Evolutionary conservation across 2,113 vertebrate species (phyloP).

Genomic region (Chloropsis cyanopogon): DNA sequence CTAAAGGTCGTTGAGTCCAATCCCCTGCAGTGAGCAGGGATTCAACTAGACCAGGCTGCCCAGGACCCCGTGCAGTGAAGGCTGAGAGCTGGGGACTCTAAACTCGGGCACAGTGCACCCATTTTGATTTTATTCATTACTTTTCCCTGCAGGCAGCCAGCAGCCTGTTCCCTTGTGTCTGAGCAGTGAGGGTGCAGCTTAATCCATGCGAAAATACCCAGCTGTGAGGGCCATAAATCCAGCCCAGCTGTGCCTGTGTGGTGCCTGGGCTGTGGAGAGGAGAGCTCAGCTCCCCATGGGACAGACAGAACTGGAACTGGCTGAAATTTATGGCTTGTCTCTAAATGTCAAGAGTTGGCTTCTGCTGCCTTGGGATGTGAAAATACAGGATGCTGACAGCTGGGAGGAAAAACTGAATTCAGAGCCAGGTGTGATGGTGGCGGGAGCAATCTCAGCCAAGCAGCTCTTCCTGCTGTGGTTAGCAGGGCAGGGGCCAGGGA

Average conservation of each 20-base stretch:
- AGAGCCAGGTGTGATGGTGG: not conserved
- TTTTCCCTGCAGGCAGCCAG: not conserved
- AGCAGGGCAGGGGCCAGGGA: conserved; percentile 8
- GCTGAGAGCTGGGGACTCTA: not conserved
- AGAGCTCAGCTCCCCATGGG: not conserved
- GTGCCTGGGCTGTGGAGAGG: not conserved
- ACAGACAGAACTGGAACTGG: not conserved
- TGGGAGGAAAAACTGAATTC: not conserved
- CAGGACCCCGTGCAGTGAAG: not conserved
- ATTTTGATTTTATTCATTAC: not conserved
- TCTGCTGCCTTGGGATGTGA: not conserved
- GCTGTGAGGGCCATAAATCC: not conserved
- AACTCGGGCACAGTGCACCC: fast-evolving
- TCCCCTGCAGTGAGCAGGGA: not conserved
- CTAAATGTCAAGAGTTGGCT: not conserved
- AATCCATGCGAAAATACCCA: not conserved
- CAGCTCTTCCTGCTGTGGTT: conserved; percentile 65
- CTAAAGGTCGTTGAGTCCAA: not conserved
- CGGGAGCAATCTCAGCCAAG: conserved; percentile 10
- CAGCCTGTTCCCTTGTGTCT: not conserved
- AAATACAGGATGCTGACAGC: not conserved
- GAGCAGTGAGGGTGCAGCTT: not conserved
- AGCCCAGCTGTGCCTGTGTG: not conserved
- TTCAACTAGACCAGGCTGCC: not conserved
- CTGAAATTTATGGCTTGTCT: conserved; percentile 31